Evolutionary conservation across 2,113 vertebrate genomes (phyloP).

Genomic region (Polyodon spathula): DNA sequence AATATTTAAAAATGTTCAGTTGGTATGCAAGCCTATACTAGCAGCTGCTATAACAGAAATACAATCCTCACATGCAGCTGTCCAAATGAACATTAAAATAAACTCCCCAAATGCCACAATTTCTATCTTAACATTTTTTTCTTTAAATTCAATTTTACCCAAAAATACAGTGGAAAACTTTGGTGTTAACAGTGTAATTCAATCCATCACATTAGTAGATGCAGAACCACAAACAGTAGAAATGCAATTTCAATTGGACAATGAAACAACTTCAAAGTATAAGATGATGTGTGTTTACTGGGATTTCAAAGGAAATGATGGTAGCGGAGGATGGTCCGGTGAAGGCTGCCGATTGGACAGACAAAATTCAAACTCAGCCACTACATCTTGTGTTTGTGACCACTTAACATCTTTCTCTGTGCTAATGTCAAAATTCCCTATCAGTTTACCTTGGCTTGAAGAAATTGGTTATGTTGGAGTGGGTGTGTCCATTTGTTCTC

Average conservation of each 20-base stretch:
- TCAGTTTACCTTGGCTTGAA: not conserved
- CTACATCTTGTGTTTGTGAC: constrained; percentile 47
- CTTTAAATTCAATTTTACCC: constrained; percentile 39
- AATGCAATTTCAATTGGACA: constrained; percentile 40
- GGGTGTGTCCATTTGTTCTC: constrained; percentile 62
- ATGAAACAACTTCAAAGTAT: not conserved
- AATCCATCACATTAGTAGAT: constrained; percentile 47
- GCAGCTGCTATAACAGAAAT: too few species aligned
- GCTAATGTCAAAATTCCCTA: constrained; percentile 56
- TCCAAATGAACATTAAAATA: constrained; percentile 6
- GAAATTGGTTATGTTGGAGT: constrained; percentile 61
- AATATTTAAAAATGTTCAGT: too few species aligned
- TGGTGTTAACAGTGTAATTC: constrained; percentile 40
- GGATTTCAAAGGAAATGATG: constrained; percentile 12
- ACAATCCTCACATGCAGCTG: too few species aligned
- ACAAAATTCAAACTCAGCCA: accelerated
- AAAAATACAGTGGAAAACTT: accelerated
- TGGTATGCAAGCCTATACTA: too few species aligned
- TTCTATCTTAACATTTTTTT: accelerated
- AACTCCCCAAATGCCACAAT: constrained; percentile 14
- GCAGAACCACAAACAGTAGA: constrained; percentile 31
- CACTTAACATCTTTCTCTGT: constrained; percentile 77
- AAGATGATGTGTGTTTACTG: constrained; percentile 58
- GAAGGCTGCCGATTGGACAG: constrained; percentile 12
- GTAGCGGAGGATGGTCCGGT: constrained; percentile 4